A percentile compares a stretch with the other conserved stretches of the same genome.
These are phyloP conservation scores for Eilema sororculum DNA, from an alignment of 2,888 invertebrate genomes.

Conservation along the genomic window DNA sequence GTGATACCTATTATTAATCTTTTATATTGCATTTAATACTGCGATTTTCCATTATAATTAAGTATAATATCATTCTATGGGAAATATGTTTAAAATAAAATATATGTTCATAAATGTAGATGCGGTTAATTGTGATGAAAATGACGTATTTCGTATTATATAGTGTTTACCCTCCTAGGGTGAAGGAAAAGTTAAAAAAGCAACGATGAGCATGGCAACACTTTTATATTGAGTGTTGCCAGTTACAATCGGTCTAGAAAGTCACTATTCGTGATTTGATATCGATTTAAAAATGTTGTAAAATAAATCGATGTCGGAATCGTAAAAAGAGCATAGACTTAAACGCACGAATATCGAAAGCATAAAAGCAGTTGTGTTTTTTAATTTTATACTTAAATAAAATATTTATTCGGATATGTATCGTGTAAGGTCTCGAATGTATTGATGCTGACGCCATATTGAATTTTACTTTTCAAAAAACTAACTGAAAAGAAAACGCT, in stretches of 20 bases:
- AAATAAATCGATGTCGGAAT: constrained; percentile 52
- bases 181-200: constrained; percentile 47
- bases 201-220: constrained; percentile 51
- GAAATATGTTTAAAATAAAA: constrained; percentile 45
- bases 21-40: constrained; percentile 27
- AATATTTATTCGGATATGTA: constrained; percentile 83
- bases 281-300: constrained; percentile 48
- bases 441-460: constrained; percentile 45
- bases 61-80: constrained; percentile 27
- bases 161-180: constrained; percentile 52
- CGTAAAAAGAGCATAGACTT: constrained; percentile 55
- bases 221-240: constrained; percentile 47
- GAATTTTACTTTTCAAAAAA: constrained; percentile 47
- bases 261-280: constrained; percentile 36
- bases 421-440: constrained; percentile 65
- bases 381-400: constrained; percentile 83
- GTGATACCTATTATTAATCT: constrained; percentile 26
- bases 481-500: constrained; percentile 31
- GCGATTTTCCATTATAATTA: constrained; percentile 23
- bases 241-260: constrained; percentile 49
- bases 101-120: constrained; percentile 54
- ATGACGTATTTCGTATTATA: constrained; percentile 58
- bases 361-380: constrained; percentile 80
- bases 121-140: constrained; percentile 62
- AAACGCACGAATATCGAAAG: constrained; percentile 73